Base-by-base conservation (phyloP, 1,140 invertebrate genomes). In the Achroia grisella region DNA sequence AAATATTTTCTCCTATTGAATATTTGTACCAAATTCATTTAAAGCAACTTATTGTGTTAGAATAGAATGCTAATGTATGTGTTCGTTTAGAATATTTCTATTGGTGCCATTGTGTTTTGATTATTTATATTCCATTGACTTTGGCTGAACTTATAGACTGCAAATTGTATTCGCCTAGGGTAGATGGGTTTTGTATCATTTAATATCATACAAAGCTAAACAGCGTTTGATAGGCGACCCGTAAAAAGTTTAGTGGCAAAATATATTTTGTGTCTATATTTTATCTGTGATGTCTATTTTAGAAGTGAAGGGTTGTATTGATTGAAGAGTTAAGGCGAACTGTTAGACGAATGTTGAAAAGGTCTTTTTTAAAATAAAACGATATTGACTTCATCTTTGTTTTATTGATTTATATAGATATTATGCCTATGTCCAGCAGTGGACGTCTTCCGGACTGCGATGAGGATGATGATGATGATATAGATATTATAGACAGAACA, bases 261-360 rank as follows among this genome's bases (percentile, higher is more conserved):
- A 68, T 63, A 58, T 66, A 72, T 68, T 70, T 65, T 69, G 69
- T 74, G 71, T 77, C 63, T 77, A 71, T 74, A 70, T 74, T 71
- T 74, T 74, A 74, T 74, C 73, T 74, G 73, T 77, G 73, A 77
- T 77, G 72, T 71, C 62, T 76, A 76, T 70, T 73, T 65, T 76
- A 76, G 62, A 62, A 51, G 60, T 45, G 50, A 56, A 35, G 42
- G 47, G 52, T 62, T 64, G 62, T 62, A 64, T 64, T 62, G 45
- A 52, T 71, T 65, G 52, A 49, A 40, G 60, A 54, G 48, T 53
- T 44, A 51, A 56, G 42, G 55, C 47, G 49, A 49, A 63, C 68
- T 66, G 65, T 73, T 71, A 65, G 57, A 48, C 33, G 47, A 56
- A 70, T 66, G 62, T 67, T 65, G 54, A 62, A 70, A 68, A 58